Evolutionary conservation across 2,113 vertebrate genomes (phyloP).

Genomic region (Beaufortia kweichowensis): DNA sequence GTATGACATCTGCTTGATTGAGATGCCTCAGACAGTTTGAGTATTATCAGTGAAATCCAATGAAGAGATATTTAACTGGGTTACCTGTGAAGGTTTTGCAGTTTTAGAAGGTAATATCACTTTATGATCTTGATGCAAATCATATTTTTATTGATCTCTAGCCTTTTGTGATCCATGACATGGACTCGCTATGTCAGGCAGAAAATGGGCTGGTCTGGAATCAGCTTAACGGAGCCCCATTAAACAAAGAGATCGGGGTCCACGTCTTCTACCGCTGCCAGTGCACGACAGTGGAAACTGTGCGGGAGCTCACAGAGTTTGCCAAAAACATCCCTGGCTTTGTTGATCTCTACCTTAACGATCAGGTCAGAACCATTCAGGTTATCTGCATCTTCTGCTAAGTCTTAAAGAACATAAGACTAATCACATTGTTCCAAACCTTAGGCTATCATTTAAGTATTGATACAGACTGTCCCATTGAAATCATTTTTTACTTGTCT

Average conservation of each 20-base stretch:
- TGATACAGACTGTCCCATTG: background rate
- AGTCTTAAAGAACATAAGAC: background rate
- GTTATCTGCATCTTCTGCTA: background rate
- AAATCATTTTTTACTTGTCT: slow-evolving; percentile 11
- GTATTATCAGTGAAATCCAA: background rate
- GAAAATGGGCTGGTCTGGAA: slow-evolving; percentile 89
- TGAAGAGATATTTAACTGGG: background rate
- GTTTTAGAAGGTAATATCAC: background rate
- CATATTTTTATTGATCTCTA: slow-evolving; percentile 62
- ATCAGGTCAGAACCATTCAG: slow-evolving; percentile 69
- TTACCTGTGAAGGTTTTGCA: background rate
- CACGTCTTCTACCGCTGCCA: slow-evolving; percentile 92
- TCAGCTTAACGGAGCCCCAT: slow-evolving; percentile 80
- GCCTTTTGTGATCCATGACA: slow-evolving; percentile 91
- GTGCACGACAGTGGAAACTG: slow-evolving; percentile 86
- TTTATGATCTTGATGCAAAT: background rate
- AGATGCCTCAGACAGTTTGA: background rate
- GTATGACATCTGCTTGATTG: slow-evolving; percentile 58
- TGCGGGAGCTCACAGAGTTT: slow-evolving; percentile 87
- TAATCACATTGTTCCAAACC: too few relatives aligned
- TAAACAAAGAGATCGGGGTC: slow-evolving; percentile 86
- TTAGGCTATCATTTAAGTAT: background rate
- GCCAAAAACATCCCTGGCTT: slow-evolving; percentile 92
- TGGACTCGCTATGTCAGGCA: slow-evolving; percentile 87
- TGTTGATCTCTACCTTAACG: slow-evolving; percentile 83